These are phyloP conservation scores for Romanomermis culicivorax DNA, from an alignment of 2,888 invertebrate genomes.

Conservation along the genomic window DNA sequence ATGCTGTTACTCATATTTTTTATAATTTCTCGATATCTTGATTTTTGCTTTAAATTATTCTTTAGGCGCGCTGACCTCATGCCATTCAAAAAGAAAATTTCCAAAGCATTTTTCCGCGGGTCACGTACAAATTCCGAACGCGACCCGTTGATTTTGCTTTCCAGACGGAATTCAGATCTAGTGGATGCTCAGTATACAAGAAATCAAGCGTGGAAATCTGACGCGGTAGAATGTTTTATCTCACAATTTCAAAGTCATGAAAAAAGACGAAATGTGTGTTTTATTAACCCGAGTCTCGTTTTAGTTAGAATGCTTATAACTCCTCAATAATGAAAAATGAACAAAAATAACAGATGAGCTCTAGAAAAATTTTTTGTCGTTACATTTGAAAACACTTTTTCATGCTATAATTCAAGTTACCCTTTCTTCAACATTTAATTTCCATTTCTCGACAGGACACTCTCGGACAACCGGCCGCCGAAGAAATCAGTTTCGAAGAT, in stretches of 20 bases:
- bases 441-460: too few relatives aligned
- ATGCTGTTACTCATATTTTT: not conserved
- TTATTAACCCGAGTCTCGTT: too few relatives aligned
- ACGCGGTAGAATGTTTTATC: constrained; percentile 47
- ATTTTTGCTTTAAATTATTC: constrained; percentile 2
- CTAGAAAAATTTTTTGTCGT: too few relatives aligned
- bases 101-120: constrained; percentile 58
- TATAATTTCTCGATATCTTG: not conserved
- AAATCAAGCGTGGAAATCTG: constrained; percentile 94
- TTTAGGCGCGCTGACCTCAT: constrained; percentile 39
- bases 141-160: constrained; percentile 60
- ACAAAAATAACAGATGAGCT: too few relatives aligned
- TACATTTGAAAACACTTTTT: too few relatives aligned
- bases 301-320: too few relatives aligned
- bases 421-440: too few relatives aligned
- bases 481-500: constrained; percentile 64
- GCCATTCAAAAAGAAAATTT: constrained; percentile 54
- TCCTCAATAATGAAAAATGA: too few relatives aligned
- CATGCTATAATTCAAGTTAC: too few relatives aligned
- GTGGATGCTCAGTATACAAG: constrained; percentile 85
- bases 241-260: too few relatives aligned
- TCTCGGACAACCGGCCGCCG: constrained; percentile 54
- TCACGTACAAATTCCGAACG: constrained; percentile 77
- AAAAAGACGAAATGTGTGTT: too few relatives aligned
- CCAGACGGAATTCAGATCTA: constrained; percentile 42